These are phyloP conservation scores for Mola mola DNA, from an alignment of 2,113 vertebrate species.

Conservation along the genomic window DNA sequence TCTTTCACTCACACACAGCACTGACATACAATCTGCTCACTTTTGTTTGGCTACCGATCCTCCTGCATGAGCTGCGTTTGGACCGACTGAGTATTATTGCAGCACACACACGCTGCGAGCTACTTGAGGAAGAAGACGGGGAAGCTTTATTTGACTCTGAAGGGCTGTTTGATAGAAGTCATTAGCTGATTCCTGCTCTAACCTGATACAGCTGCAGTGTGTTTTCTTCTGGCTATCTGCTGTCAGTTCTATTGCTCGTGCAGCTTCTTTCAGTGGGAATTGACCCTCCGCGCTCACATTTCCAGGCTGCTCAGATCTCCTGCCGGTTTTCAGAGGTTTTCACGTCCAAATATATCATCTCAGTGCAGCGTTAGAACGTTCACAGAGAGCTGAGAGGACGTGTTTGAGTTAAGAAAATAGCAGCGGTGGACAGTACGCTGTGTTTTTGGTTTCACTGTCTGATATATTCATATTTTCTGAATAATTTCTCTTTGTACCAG, in stretches of 20 bases:
- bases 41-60: slow-evolving; percentile 31
- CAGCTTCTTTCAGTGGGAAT: too few relatives aligned
- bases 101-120: slow-evolving; percentile 6
- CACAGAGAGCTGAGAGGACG: too few relatives aligned
- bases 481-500: too few relatives aligned
- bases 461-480: too few relatives aligned
- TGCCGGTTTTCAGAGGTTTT: not conserved
- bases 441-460: too few relatives aligned
- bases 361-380: too few relatives aligned
- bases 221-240: slow-evolving; percentile 15
- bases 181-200: slow-evolving; percentile 64
- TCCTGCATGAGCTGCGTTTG: slow-evolving; percentile 3
- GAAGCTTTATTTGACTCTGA: slow-evolving; percentile 59
- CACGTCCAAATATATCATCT: too few relatives aligned
- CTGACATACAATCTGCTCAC: not conserved
- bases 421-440: too few relatives aligned
- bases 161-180: slow-evolving; percentile 64
- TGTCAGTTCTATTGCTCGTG: too few relatives aligned
- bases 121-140: slow-evolving; percentile 49
- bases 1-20: not conserved
- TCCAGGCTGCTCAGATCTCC: not conserved
- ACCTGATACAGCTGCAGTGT: slow-evolving; percentile 50
- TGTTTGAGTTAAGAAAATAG: too few relatives aligned
- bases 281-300: too few relatives aligned
- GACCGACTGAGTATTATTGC: too few relatives aligned